phyloP scores from a whole-genome alignment of 2,888 invertebrate genomes.

The Dilophus febrilis region DNA sequence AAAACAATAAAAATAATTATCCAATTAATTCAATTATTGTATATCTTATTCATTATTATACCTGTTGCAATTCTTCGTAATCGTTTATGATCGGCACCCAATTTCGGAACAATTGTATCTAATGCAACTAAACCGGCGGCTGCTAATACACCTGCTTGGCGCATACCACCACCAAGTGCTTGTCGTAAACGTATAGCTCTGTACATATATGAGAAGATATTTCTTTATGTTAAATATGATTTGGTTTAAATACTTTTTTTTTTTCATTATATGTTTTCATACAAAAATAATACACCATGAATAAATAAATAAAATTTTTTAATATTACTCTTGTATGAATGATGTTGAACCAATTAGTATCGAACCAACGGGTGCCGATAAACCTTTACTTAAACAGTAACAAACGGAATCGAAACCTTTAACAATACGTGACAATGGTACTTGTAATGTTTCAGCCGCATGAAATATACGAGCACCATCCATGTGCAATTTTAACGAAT shows the following conservation, averaged over 20 bases:
- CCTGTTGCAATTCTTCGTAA: constrained; percentile 50
- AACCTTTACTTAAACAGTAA: constrained; percentile 81
- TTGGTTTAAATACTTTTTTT: constrained; percentile 2
- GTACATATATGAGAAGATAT: constrained; percentile 10
- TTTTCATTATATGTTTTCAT: constrained; percentile 8
- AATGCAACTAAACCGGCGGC: constrained; percentile 76
- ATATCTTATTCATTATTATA: constrained; percentile 18
- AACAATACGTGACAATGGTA: constrained; percentile 45
- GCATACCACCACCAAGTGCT: constrained; percentile 84
- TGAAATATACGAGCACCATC: constrained; percentile 91
- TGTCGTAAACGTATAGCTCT: constrained; percentile 71
- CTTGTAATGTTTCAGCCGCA: constrained; percentile 53
- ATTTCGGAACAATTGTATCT: constrained; percentile 53
- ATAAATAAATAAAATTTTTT: constrained; percentile 1
- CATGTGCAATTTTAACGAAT: constrained; percentile 59
- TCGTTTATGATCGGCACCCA: constrained; percentile 58
- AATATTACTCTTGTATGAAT: constrained; percentile 58
- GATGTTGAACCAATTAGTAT: constrained; percentile 56
- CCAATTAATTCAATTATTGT: constrained; percentile 3
- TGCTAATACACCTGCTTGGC: constrained; percentile 81
- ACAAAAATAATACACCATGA: neutral
- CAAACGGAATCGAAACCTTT: constrained; percentile 62
- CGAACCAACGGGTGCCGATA: constrained; percentile 82
- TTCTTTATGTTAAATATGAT: neutral
- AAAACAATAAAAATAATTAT: neutral